Conservation (phyloP, 1,140 invertebrate species). For the Acromyrmex echinatior region DNA sequence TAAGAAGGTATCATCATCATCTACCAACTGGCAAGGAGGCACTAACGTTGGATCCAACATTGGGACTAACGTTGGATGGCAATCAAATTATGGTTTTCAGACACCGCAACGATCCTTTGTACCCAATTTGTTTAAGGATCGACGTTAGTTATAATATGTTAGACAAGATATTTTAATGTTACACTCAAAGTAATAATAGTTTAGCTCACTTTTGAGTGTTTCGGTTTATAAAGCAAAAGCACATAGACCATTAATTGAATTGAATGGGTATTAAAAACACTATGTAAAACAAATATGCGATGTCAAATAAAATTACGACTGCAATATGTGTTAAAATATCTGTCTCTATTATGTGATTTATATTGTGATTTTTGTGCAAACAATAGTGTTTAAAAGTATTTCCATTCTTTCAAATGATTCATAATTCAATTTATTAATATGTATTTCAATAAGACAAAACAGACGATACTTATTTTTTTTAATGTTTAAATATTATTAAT, state of each 20-base stretch:
- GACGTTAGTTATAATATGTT: constrained; percentile 52
- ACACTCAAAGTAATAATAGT: constrained; percentile 32
- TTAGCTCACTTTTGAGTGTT: not conserved
- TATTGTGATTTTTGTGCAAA: not conserved
- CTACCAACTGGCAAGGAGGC: constrained; percentile 67
- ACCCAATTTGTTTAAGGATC: constrained; percentile 67
- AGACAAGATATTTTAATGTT: constrained; percentile 22
- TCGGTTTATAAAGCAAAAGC: not conserved
- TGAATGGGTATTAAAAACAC: not conserved
- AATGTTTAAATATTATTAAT: not conserved
- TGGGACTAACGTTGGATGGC: constrained; percentile 65
- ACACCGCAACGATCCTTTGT: constrained; percentile 64
- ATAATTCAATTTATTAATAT: constrained; percentile 12
- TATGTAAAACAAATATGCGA: not conserved
- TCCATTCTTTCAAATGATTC: constrained; percentile 8
- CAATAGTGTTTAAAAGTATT: not conserved
- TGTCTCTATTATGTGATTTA: not conserved
- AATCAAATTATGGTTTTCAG: constrained; percentile 68
- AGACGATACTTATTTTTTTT: not conserved
- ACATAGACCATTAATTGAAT: not conserved
- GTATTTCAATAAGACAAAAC: not conserved
- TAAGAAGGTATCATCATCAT: constrained; percentile 41
- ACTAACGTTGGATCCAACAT: constrained; percentile 37
- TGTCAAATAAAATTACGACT: constrained; percentile 9
- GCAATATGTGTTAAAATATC: constrained; percentile 13